Evolutionary conservation across 2,113 vertebrate species (phyloP), one percentile per base, ranked within the genome.

Genomic region (Tympanuchus pallidicinctus): DNA sequence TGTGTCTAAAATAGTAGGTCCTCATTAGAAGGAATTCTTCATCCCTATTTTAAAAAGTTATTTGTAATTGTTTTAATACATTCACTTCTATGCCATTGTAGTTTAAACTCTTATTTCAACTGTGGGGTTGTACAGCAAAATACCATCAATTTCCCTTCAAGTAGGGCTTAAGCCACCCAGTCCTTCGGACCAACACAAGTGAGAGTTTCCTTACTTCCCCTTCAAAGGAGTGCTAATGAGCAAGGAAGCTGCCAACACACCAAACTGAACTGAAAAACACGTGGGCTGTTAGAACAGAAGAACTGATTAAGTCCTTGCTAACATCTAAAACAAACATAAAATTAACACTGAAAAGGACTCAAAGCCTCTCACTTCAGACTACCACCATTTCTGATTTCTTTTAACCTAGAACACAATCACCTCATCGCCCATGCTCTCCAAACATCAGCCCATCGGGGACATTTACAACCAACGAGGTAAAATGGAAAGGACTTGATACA

Each of bases 401-500:
- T 66, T 25, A 63, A 56, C 13, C 56, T 56, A 80, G 21, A 71
- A 59, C 1, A n/a, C 32, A 47, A 21, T 38, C 34, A 14, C 8
- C 1, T 60, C 61, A 40, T 42, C 10, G 0, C 27, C 74, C 84
- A 56, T 75, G 24, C 50, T 17, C 50, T 76, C 81, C 1, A 50
- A 79, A 34, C 48, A 28, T 5, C 66, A 79, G 59, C 59, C 64
- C 74, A 52, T 32, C 32, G 79, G 86, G 56, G 28, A 47, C 45
- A 34, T 34, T 8, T 2, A 86, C 67, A 82, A 8, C 4, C 2
- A 13, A 86, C 32, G 18, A 88, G 45, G 36, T 56, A 52, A 59
- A 89, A 48, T 66, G 36, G 71, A 87, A 82, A 75, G 8, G 64
- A 32, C 64, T 94, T 93, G 80, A 90, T 95, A 88, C 77, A 67